phyloP scores from a whole-genome alignment of 1,140 invertebrate genomes.

The Heliconius hermathena region DNA sequence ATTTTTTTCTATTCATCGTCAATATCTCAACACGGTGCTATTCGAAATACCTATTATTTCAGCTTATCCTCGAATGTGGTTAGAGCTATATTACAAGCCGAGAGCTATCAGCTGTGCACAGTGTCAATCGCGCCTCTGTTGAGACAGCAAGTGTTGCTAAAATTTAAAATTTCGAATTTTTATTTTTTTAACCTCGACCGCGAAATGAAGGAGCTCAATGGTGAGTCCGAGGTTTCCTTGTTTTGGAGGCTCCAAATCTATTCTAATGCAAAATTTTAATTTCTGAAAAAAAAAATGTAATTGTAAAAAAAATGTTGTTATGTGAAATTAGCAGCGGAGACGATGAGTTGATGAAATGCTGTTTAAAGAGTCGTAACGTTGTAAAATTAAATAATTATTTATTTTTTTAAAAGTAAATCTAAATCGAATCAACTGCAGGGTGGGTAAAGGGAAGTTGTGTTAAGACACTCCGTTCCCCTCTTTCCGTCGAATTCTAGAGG shows the following conservation, averaged over 20 bases:
- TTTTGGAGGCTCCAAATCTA: conserved; percentile 1
- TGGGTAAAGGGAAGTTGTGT: too few species aligned
- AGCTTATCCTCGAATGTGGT: conserved; percentile 43
- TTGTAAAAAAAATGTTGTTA: not conserved
- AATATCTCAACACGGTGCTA: not conserved
- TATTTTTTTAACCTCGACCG: conserved; percentile 27
- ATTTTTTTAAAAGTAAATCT: too few species aligned
- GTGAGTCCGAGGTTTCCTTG: conserved; percentile 33
- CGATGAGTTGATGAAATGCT: too few species aligned
- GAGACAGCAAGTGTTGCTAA: conserved; percentile 31
- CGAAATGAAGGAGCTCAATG: conserved; percentile 44
- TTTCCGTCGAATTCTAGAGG: too few species aligned
- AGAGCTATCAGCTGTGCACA: conserved; percentile 34
- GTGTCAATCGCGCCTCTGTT: conserved; percentile 42
- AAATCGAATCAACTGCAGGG: too few species aligned
- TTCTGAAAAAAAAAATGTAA: not conserved
- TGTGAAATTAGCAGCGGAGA: too few species aligned
- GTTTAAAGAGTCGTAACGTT: too few species aligned
- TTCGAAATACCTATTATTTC: conserved; percentile 21
- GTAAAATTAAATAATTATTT: too few species aligned
- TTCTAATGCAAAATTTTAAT: conserved; percentile 1
- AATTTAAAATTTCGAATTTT: conserved; percentile 28
- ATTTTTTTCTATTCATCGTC: too few species aligned
- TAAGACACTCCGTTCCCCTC: too few species aligned
- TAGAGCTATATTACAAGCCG: conserved; percentile 45